Percentiles rank a stretch among this genome's conserved stretches.
Conservation (phyloP, 1,140 invertebrate genomes). For the Meteorus sp. region DNA sequence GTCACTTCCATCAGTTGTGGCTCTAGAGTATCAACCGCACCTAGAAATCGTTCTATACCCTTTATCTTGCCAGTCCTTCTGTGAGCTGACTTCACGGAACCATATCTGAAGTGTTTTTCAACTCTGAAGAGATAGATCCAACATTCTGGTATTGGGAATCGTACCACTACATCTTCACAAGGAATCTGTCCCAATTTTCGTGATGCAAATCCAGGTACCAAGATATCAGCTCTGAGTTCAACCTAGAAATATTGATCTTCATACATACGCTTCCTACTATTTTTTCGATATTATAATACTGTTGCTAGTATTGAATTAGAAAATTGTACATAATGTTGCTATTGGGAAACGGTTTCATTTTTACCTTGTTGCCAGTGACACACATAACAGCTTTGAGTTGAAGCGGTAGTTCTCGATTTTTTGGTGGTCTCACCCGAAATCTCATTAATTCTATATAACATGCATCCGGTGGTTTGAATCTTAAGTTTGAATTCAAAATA, state of each 20-base stretch:
- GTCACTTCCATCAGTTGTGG: slow-evolving; percentile 96
- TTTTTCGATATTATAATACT: slow-evolving; percentile 14
- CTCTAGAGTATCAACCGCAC: slow-evolving; percentile 87
- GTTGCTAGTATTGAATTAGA: background rate
- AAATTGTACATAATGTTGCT: too few relatives aligned
- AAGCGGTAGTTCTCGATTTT: slow-evolving; percentile 94
- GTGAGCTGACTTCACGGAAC: slow-evolving; percentile 97
- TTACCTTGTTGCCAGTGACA: slow-evolving; percentile 80
- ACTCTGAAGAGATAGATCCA: slow-evolving; percentile 99
- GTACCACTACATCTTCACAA: slow-evolving; percentile 95
- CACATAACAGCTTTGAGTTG: slow-evolving; percentile 89
- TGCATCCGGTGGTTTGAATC: slow-evolving; percentile 97
- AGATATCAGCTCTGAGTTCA: slow-evolving; percentile 89
- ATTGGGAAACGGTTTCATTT: background rate
- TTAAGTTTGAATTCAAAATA: slow-evolving; percentile 51
- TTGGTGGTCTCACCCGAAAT: slow-evolving; percentile 93
- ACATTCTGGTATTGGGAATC: slow-evolving; percentile 97
- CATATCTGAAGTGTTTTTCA: slow-evolving; percentile 97
- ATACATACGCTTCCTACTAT: background rate
- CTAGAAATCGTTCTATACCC: slow-evolving; percentile 91
- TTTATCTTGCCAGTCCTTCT: slow-evolving; percentile 91
- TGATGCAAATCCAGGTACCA: slow-evolving; percentile 95
- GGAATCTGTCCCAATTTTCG: slow-evolving; percentile 93
- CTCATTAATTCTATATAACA: slow-evolving; percentile 97
- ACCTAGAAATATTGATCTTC: slow-evolving; percentile 62